phyloP scores from a whole-genome alignment of 2,113 vertebrate species.

The Oenanthe melanoleuca region DNA sequence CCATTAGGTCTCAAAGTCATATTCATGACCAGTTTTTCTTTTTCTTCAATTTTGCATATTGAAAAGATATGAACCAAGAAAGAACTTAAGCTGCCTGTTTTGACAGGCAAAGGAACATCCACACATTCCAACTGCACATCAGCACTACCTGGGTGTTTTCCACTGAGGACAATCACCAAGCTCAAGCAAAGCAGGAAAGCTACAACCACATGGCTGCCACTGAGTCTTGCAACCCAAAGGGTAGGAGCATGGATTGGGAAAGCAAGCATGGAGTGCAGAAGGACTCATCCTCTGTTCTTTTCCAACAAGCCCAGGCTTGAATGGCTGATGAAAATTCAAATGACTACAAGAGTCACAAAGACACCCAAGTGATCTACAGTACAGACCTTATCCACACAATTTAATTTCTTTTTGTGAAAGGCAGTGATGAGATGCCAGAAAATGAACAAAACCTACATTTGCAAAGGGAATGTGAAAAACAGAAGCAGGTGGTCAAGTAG shows the following conservation, averaged over 20 bases:
- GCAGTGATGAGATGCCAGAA: conserved; percentile 9
- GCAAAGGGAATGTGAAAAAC: conserved; percentile 65
- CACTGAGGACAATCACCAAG: neutral
- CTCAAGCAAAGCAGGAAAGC: neutral
- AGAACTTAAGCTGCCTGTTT: neutral
- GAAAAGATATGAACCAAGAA: neutral
- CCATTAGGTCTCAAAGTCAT: neutral
- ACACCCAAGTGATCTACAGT: neutral
- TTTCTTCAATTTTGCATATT: neutral
- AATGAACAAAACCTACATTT: conserved; percentile 52
- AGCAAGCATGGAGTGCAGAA: neutral
- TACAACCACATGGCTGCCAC: rapidly evolving
- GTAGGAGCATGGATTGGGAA: neutral
- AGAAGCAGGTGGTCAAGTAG: conserved; percentile 70
- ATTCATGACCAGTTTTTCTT: neutral
- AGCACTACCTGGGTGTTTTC: neutral
- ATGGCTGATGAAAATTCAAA: neutral
- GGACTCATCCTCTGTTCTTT: neutral
- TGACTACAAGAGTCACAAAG: neutral
- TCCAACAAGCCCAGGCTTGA: neutral
- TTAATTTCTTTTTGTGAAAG: neutral
- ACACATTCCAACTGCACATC: neutral
- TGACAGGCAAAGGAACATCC: neutral
- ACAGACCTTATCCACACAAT: neutral
- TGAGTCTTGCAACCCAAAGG: neutral